These are phyloP conservation scores for Myiopsitta monachus DNA, from an alignment of 2,113 vertebrate genomes.

Conservation along the genomic window DNA sequence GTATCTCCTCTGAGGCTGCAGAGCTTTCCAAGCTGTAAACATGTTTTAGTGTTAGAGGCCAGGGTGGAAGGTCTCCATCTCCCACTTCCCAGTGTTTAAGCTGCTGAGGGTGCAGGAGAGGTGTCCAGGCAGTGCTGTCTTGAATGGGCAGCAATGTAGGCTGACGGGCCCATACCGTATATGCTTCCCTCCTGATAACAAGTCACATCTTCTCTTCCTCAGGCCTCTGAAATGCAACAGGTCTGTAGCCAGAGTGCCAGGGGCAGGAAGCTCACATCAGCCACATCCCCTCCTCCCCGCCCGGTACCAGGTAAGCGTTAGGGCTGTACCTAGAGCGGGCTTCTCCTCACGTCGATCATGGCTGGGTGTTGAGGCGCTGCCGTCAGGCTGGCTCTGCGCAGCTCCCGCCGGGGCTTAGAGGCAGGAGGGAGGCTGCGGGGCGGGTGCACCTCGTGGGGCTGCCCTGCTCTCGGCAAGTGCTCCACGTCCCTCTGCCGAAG, in stretches of 20 bases:
- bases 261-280: background rate
- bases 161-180: background rate
- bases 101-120: background rate
- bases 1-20: background rate
- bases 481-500: conserved; percentile 70
- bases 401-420: conserved; percentile 80
- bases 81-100: background rate
- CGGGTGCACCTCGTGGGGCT: conserved; percentile 30
- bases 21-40: conserved; percentile 17
- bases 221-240: background rate
- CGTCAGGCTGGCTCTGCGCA: conserved; percentile 80
- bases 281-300: background rate
- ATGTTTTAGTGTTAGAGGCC: background rate
- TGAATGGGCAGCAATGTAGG: background rate
- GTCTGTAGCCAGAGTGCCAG: background rate
- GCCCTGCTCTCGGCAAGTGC: conserved; percentile 31
- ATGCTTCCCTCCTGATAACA: background rate
- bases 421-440: conserved; percentile 59
- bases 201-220: background rate
- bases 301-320: fast-evolving
- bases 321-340: conserved; percentile 77
- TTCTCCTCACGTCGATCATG: conserved; percentile 91
- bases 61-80: background rate
- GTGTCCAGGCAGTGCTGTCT: background rate
- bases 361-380: conserved; percentile 69